These are phyloP conservation scores for Tillus elongatus DNA, from an alignment of 2,888 invertebrate species.

Conservation along the genomic window DNA sequence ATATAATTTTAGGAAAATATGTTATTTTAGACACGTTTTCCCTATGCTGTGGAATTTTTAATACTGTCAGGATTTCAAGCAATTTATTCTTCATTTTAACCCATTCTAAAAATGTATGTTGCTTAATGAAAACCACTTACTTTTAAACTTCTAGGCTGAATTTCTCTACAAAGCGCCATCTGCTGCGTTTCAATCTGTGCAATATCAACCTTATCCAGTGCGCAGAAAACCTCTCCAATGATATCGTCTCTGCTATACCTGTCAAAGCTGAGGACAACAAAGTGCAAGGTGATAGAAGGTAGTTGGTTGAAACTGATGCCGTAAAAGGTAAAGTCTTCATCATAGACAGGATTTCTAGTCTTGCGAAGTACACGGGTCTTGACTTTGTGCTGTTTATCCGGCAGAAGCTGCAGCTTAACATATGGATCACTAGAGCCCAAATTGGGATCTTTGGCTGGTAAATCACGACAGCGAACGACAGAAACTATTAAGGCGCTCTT, in stretches of 20 bases:
- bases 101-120: too few relatives aligned
- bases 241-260: constrained; percentile 97
- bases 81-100: too few relatives aligned
- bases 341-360: constrained; percentile 92
- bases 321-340: constrained; percentile 99
- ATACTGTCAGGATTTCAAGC: too few relatives aligned
- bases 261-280: constrained; percentile 90
- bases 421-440: constrained; percentile 89
- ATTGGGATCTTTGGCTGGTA: constrained; percentile 76
- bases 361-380: constrained; percentile 94
- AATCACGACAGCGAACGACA: constrained; percentile 79
- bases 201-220: constrained; percentile 59
- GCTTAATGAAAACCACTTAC: too few relatives aligned
- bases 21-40: too few relatives aligned
- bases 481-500: constrained; percentile 87
- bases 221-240: constrained; percentile 92
- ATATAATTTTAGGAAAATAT: too few relatives aligned
- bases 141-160: constrained; percentile 88
- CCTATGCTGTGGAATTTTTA: too few relatives aligned
- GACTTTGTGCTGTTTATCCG: constrained; percentile 96
- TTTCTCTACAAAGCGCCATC: constrained; percentile 76
- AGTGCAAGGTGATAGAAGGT: constrained; percentile 82
- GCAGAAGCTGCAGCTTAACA: constrained; percentile 92
- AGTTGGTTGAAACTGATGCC: constrained; percentile 82
- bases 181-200: constrained; percentile 67